Evolutionary conservation across 1,140 invertebrate species (phyloP).

Genomic region (Oryzaephilus surinamensis): DNA sequence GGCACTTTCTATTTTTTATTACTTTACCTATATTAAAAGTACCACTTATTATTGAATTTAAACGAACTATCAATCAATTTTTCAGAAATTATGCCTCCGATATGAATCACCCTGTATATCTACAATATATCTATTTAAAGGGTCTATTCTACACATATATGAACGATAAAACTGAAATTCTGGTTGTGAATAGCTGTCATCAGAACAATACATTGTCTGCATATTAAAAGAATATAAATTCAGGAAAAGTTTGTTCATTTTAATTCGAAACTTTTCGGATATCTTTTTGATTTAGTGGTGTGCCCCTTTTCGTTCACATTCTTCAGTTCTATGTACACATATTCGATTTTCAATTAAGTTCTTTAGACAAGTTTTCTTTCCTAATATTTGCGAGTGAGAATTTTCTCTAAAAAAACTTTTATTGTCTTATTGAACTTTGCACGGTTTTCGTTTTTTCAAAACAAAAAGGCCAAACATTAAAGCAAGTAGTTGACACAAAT

Average conservation of each 20-base stretch:
- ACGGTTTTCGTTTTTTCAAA: conserved; percentile 7
- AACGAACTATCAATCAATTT: too few relatives aligned
- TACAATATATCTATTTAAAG: too few relatives aligned
- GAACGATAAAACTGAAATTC: conserved; percentile 6
- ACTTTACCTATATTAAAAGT: too few relatives aligned
- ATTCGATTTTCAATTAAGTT: conserved; percentile 17
- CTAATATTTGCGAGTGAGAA: background rate
- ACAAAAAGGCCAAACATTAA: conserved; percentile 7
- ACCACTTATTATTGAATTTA: too few relatives aligned
- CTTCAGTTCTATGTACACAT: background rate
- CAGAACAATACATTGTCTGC: conserved; percentile 11
- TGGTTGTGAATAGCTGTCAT: conserved; percentile 12
- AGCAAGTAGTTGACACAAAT: background rate
- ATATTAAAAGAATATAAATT: conserved; percentile 17
- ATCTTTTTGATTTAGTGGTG: background rate
- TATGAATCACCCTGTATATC: too few relatives aligned
- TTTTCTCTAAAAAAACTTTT: background rate
- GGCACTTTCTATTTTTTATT: too few relatives aligned
- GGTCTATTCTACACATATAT: too few relatives aligned
- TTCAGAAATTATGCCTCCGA: too few relatives aligned
- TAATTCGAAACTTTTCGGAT: conserved; percentile 13
- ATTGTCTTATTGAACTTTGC: background rate
- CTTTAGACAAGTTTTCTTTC: conserved; percentile 13
- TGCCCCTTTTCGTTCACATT: background rate
- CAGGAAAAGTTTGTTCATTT: conserved; percentile 11